phyloP scores from a whole-genome alignment of 1,140 invertebrate genomes.

The Ridgeia piscesae region DNA sequence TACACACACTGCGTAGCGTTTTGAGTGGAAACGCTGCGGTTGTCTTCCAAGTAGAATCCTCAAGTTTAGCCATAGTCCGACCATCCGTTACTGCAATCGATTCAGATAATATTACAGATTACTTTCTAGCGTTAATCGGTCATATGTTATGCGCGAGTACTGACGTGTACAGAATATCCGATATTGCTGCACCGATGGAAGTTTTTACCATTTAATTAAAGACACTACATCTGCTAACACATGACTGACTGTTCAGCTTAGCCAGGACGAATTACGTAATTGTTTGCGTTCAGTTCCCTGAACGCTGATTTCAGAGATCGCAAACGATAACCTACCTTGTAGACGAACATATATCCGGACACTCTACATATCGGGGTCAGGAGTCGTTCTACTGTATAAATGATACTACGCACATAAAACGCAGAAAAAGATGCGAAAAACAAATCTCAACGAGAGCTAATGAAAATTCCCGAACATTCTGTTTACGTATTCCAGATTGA shows the following conservation, averaged over 20 bases:
- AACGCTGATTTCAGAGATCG: not conserved
- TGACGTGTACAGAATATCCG: not conserved
- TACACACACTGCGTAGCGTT: not conserved
- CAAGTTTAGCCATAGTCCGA: not conserved
- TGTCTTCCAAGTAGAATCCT: not conserved
- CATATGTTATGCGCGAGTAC: not conserved
- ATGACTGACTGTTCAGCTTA: not conserved
- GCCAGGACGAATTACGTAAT: not conserved
- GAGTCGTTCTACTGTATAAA: not conserved
- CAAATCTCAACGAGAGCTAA: not conserved
- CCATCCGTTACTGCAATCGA: not conserved
- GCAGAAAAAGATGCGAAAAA: not conserved
- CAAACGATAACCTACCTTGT: not conserved
- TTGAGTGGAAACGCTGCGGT: not conserved
- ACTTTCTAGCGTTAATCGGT: not conserved
- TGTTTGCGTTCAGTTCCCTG: not conserved
- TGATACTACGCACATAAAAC: not conserved
- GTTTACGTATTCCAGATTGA: not conserved
- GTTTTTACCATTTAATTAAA: not conserved
- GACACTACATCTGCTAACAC: not conserved
- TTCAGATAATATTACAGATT: not conserved
- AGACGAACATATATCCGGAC: not conserved
- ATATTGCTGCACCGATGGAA: not conserved
- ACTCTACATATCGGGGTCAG: not conserved
- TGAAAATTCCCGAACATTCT: not conserved